These are phyloP conservation scores for Lutjanus argentimaculatus DNA, from an alignment of 2,797 vertebrate genomes.

Conservation along the genomic window DNA sequence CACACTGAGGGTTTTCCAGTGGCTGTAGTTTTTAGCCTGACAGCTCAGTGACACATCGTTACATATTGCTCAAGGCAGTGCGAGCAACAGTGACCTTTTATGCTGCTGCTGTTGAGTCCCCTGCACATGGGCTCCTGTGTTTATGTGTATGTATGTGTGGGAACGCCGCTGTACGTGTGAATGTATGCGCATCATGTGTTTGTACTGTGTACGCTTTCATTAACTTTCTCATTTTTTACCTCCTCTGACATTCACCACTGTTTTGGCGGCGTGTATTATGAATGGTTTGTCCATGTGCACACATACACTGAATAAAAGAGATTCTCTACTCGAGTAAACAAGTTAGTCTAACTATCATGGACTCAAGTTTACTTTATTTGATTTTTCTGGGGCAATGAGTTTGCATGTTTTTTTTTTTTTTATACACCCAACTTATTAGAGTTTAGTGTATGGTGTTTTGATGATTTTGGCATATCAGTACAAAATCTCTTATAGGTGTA, in stretches of 20 bases:
- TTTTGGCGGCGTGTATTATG: slow-evolving; percentile 12
- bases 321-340: too few relatives aligned
- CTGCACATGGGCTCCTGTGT: slow-evolving; percentile 31
- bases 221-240: slow-evolving; percentile 22
- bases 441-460: too few relatives aligned
- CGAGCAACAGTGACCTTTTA: slow-evolving; percentile 78
- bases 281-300: neutral
- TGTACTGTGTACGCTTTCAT: slow-evolving; percentile 38
- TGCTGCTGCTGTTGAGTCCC: slow-evolving; percentile 49
- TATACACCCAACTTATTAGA: too few relatives aligned
- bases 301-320: neutral
- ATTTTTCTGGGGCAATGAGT: too few relatives aligned
- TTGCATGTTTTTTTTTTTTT: too few relatives aligned
- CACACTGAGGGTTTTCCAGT: slow-evolving; percentile 56
- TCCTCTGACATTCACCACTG: slow-evolving; percentile 49
- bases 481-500: too few relatives aligned
- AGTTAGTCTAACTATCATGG: too few relatives aligned
- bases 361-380: too few relatives aligned
- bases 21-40: slow-evolving; percentile 66
- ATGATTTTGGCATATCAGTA: too few relatives aligned
- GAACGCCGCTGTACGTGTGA: neutral
- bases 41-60: slow-evolving; percentile 79
- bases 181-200: slow-evolving; percentile 18
- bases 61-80: slow-evolving; percentile 70
- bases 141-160: slow-evolving; percentile 26